Percentiles rank a stretch among this genome's conserved stretches.
phyloP scores from a whole-genome alignment of 2,113 vertebrate species.

The Cyanoramphus novaezelandiae region DNA sequence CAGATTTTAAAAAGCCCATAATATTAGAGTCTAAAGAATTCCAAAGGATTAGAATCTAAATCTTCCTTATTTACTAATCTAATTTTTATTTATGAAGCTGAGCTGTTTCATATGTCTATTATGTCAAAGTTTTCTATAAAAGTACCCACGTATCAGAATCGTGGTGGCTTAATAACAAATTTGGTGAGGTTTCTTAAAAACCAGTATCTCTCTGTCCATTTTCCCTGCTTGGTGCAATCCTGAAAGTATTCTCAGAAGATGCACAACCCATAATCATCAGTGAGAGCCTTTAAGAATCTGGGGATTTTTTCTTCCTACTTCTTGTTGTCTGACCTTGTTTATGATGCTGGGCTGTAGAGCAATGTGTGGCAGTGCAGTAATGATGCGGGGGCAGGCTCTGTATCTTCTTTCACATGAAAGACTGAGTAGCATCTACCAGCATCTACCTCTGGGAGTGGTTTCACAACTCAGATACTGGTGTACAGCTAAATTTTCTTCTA shows the following conservation, averaged over 20 bases:
- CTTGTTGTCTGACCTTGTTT: background rate
- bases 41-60: background rate
- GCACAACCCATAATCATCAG: background rate
- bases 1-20: background rate
- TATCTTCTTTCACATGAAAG: background rate
- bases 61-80: background rate
- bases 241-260: background rate
- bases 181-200: background rate
- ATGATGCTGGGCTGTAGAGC: background rate
- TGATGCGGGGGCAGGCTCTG: background rate
- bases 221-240: background rate
- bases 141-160: background rate
- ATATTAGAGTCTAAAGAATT: background rate
- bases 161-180: background rate
- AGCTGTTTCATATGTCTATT: background rate
- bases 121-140: background rate
- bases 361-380: accelerated
- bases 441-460: background rate
- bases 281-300: background rate
- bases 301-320: background rate
- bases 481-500: background rate
- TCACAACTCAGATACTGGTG: accelerated
- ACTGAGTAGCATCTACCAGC: background rate
- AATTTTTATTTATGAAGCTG: background rate
- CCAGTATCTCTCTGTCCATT: background rate